Evolutionary conservation across 2,888 invertebrate species (phyloP).

Genomic region (Peribatodes rhomboidaria): DNA sequence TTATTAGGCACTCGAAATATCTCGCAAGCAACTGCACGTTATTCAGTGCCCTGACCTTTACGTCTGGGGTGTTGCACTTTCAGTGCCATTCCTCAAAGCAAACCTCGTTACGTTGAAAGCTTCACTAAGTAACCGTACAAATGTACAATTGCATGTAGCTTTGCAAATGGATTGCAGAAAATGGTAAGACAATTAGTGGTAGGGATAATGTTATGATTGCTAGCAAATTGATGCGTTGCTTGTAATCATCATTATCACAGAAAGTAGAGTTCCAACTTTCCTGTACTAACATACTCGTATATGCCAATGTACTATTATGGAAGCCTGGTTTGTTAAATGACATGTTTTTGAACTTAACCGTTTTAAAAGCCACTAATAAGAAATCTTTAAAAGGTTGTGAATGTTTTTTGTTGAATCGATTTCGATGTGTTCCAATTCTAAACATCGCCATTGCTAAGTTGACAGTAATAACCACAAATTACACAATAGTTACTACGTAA

Average conservation of each 20-base stretch:
- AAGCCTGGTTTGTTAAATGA: neutral
- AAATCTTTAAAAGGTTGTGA: neutral
- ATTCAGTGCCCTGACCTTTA: constrained; percentile 15
- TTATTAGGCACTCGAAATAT: constrained; percentile 7
- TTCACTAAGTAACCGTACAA: neutral
- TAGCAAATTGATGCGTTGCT: neutral
- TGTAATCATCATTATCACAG: neutral
- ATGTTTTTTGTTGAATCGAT: too few species aligned
- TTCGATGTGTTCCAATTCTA: too few species aligned
- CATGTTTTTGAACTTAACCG: neutral
- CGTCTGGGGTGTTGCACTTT: constrained; percentile 26
- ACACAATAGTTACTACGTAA: neutral
- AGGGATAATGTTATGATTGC: neutral
- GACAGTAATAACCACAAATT: too few species aligned
- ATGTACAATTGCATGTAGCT: neutral
- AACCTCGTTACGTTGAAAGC: constrained; percentile 22
- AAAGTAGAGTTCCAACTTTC: neutral
- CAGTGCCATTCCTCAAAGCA: constrained; percentile 3
- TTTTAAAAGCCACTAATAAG: neutral
- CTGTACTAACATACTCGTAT: too few species aligned
- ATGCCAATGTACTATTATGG: neutral
- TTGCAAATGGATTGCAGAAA: neutral
- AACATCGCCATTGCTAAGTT: too few species aligned
- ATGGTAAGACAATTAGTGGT: constrained; percentile 2
- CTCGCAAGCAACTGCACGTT: constrained; percentile 6